Conservation (phyloP, 2,888 invertebrate genomes). For the Taenaris catops region DNA sequence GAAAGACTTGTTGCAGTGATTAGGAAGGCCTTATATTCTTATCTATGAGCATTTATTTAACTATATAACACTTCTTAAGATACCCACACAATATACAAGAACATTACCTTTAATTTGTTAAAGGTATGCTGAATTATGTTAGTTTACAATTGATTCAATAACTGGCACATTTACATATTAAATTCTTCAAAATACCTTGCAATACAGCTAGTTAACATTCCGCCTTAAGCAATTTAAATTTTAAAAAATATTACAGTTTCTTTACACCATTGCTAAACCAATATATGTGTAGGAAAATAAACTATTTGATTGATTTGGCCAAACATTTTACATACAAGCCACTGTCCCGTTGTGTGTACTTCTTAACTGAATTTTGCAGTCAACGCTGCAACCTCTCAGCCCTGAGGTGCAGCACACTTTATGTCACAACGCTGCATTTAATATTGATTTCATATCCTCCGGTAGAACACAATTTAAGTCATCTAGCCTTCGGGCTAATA, state of each 20-base stretch:
- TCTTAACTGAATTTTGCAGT: constrained; percentile 55
- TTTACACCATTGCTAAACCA: constrained; percentile 9
- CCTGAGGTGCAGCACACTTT: constrained; percentile 65
- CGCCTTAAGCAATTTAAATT: constrained; percentile 5
- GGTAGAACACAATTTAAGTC: constrained; percentile 91
- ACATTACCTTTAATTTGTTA: neutral
- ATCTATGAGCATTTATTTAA: neutral
- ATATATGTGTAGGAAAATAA: constrained; percentile 17
- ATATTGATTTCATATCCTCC: constrained; percentile 91
- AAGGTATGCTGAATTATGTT: neutral
- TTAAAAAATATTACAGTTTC: constrained; percentile 17
- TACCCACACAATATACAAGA: neutral
- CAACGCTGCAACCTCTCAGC: constrained; percentile 61
- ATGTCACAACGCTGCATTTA: constrained; percentile 82
- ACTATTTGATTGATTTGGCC: constrained; percentile 9
- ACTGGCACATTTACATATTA: too few relatives aligned
- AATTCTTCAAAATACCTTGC: neutral
- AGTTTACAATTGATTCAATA: too few relatives aligned
- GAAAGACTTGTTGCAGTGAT: constrained; percentile 1
- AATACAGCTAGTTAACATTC: constrained; percentile 3
- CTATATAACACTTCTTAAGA: constrained; percentile 1
- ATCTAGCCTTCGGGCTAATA: constrained; percentile 84
- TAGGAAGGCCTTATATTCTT: constrained; percentile 4
- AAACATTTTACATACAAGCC: constrained; percentile 35
- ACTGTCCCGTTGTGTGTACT: constrained; percentile 37